These are phyloP conservation scores for Cydia pomonella DNA, from an alignment of 1,140 invertebrate genomes.

Conservation along the genomic window DNA sequence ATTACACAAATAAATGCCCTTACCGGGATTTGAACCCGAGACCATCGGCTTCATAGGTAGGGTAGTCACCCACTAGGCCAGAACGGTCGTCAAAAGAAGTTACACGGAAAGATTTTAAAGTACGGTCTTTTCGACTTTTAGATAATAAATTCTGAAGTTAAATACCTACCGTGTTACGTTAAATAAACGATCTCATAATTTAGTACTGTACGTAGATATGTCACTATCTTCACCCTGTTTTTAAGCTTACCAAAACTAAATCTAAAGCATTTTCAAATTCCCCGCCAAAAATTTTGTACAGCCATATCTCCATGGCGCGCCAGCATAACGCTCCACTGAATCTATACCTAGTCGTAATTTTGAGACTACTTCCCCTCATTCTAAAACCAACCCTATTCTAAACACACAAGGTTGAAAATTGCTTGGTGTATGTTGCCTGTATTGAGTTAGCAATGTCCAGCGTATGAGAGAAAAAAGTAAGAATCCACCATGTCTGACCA, in stretches of 20 bases:
- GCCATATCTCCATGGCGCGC: conserved; percentile 3
- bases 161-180: too few relatives aligned
- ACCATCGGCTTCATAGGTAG: too few relatives aligned
- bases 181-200: too few relatives aligned
- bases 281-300: not conserved
- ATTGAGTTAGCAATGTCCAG: conserved; percentile 75
- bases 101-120: too few relatives aligned
- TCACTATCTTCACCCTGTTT: not conserved
- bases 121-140: too few relatives aligned
- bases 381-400: conserved; percentile 39
- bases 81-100: too few relatives aligned
- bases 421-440: conserved; percentile 38
- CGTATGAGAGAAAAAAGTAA: conserved; percentile 70
- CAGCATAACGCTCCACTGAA: conserved; percentile 53
- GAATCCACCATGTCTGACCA: conserved; percentile 78
- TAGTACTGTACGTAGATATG: too few relatives aligned
- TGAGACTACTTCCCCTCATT: conserved; percentile 44
- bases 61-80: too few relatives aligned
- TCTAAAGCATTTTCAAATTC: not conserved
- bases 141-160: too few relatives aligned
- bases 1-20: too few relatives aligned
- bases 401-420: conserved; percentile 41
- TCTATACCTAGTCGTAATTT: conserved; percentile 50
- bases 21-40: too few relatives aligned
- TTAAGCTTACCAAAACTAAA: not conserved